Percentiles rank a stretch among this genome's conserved stretches.
Evolutionary conservation across 2,888 invertebrate genomes (phyloP).

Genomic region (Amphipyra berbera): DNA sequence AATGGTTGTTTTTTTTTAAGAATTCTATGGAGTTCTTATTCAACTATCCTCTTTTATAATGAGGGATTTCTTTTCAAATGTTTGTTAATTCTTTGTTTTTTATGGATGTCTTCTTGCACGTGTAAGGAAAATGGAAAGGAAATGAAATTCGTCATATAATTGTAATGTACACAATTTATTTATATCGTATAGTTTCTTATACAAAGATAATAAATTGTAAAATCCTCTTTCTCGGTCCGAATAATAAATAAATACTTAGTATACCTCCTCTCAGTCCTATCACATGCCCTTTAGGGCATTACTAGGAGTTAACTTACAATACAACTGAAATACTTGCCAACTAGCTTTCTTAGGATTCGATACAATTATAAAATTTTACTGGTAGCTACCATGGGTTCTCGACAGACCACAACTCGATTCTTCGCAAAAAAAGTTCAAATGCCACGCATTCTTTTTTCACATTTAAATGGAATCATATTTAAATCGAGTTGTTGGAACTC

Average conservation of each 20-base stretch:
- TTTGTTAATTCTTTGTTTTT: too few relatives aligned
- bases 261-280: constrained; percentile 80
- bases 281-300: constrained; percentile 81
- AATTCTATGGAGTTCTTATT: too few relatives aligned
- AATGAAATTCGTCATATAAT: constrained; percentile 81
- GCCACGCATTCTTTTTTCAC: constrained; percentile 29
- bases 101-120: not conserved
- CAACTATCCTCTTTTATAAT: too few relatives aligned
- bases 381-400: constrained; percentile 60
- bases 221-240: constrained; percentile 85
- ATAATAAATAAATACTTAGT: constrained; percentile 89
- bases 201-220: constrained; percentile 90
- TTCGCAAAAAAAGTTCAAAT: constrained; percentile 23
- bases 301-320: constrained; percentile 77
- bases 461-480: constrained; percentile 36
- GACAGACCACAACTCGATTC: constrained; percentile 45
- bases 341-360: constrained; percentile 77
- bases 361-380: constrained; percentile 61
- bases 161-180: constrained; percentile 90
- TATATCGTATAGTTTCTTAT: constrained; percentile 88
- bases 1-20: too few relatives aligned
- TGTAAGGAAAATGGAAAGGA: constrained; percentile 31
- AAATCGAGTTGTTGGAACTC: constrained; percentile 33
- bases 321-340: constrained; percentile 76
- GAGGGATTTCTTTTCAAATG: too few relatives aligned